phyloP scores from a whole-genome alignment of 2,888 invertebrate genomes.

The Oasisia sp. region DNA sequence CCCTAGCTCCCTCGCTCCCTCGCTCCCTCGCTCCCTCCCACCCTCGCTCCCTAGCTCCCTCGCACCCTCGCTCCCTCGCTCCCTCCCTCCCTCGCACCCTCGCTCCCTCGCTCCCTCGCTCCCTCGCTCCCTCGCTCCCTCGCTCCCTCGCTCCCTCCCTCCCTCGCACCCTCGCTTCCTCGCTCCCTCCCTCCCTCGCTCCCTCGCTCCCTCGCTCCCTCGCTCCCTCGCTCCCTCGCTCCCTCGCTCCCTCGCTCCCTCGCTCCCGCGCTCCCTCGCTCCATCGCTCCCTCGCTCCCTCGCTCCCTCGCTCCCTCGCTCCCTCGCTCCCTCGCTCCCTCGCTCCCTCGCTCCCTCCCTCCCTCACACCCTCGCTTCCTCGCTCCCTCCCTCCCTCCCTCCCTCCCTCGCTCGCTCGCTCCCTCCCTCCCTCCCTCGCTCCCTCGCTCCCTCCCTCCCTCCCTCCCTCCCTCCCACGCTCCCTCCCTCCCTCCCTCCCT shows the following conservation, averaged over 20 bases:
- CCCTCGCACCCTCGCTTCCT: not conserved
- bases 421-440: not conserved
- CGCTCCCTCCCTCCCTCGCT: not conserved
- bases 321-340: not conserved
- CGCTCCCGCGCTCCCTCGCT: too few species aligned
- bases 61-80: not conserved
- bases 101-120: not conserved
- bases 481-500: not conserved
- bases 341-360: not conserved
- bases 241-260: not conserved
- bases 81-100: not conserved
- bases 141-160: not conserved
- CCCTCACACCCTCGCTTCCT: not conserved
- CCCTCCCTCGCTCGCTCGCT: not conserved
- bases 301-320: not conserved
- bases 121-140: not conserved
- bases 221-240: not conserved
- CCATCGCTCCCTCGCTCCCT: too few species aligned
- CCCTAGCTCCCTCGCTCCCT: too few species aligned
- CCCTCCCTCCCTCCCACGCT: not conserved
- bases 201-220: not conserved
- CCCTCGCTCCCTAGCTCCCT: not conserved
- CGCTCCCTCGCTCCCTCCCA: too few species aligned
- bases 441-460: not conserved
- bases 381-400: not conserved